These are phyloP conservation scores for Balaeniceps rex DNA, from an alignment of 2,113 vertebrate species.

Conservation along the genomic window DNA sequence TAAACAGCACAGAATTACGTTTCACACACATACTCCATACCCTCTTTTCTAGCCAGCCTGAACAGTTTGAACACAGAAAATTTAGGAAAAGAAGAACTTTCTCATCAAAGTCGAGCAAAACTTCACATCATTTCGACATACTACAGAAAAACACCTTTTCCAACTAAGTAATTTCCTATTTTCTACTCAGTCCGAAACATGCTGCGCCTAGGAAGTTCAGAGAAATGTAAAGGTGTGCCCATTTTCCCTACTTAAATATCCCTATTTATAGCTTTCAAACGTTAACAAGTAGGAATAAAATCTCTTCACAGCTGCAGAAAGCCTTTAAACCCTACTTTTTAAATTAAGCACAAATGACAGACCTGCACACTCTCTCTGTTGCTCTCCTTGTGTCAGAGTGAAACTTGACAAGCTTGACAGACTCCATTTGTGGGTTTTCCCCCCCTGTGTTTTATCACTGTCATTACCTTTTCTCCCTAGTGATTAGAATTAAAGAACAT, in stretches of 20 bases:
- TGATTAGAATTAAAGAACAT: background rate
- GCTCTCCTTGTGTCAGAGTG: background rate
- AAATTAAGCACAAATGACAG: background rate
- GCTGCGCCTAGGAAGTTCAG: background rate
- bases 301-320: background rate
- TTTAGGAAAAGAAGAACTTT: background rate
- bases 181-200: background rate
- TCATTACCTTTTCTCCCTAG: background rate
- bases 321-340: background rate
- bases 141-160: background rate
- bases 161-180: background rate
- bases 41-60: background rate
- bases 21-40: background rate
- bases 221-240: background rate
- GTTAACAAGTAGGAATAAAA: background rate
- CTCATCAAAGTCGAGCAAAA: background rate
- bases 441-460: background rate
- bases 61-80: background rate
- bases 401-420: constrained; percentile 45
- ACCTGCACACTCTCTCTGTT: background rate
- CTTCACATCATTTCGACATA: background rate
- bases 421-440: background rate
- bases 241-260: background rate
- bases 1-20: background rate
- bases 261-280: background rate